Base-by-base conservation (phyloP, 2,888 invertebrate species). In the Pachycephus smyrnensis region DNA sequence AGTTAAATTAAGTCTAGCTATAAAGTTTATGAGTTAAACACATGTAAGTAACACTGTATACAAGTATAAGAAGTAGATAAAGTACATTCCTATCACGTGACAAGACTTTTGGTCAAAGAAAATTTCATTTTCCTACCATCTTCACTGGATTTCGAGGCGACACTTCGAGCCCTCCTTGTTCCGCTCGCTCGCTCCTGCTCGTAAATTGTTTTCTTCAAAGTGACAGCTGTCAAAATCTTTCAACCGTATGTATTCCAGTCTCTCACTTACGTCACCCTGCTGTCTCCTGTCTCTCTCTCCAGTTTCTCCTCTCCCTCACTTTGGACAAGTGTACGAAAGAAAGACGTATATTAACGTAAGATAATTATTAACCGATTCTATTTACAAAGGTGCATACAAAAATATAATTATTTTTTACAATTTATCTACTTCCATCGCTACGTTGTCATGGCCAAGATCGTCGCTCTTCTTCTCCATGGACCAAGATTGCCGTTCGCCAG, bases 401-500 rank as follows among this genome's bases (percentile, higher is more conserved):
- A 76, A 76, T 68, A 75, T 77, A 80, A 78, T 73, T 23, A 4
- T 79, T 73, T 71, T 69, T 77, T 78, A 87, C 32, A 87, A 78
- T 77, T 82, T 84, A 36, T 90, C 89, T 12, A 87, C 84, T 84
- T 90, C 89, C 82, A 90, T 82, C 12, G 88, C 89, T 36, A 86
- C 84, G 81, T 90, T 90, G 75, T 89, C 90, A 55, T 90, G 55
- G 9, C 55, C 55, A 88, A 23, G 86, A 11, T 84, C 81, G 31
- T 82, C 80, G n/a, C 77, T 82, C 36, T 82, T 84, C 12, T 87
- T 81, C 36, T 94, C 93, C 0, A 92, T 87, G 4, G 96, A 96
- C 98, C 98, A 98, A 1, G 95, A 94, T 89, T 98, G 98, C 4
- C 94, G 92, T 83, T 97, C 96, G 1, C 96, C 98, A 0, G 97